Conservation (phyloP, 2,888 invertebrate species). For the Sesia bembeciformis region DNA sequence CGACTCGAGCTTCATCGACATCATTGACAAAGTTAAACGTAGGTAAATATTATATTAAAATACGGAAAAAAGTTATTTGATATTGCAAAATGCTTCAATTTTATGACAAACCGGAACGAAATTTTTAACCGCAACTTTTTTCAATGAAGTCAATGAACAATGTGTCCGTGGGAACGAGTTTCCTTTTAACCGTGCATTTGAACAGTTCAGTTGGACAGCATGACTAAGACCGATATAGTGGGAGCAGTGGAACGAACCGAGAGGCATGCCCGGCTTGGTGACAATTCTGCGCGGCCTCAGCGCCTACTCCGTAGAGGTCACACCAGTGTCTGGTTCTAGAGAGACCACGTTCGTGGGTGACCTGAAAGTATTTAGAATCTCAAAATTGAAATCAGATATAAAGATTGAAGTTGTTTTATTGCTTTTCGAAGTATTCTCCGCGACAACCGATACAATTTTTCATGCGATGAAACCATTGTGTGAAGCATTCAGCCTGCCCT, state of each 20-base stretch:
- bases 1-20: not conserved
- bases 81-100: not conserved
- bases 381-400: not conserved
- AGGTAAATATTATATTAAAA: not conserved
- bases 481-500: too few relatives aligned
- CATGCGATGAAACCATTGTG: too few relatives aligned
- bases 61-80: not conserved
- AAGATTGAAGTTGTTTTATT: not conserved
- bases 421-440: too few relatives aligned
- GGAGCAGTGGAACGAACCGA: constrained; percentile 54
- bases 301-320: constrained; percentile 56
- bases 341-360: constrained; percentile 20
- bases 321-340: constrained; percentile 20
- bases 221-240: constrained; percentile 21
- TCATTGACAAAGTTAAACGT: not conserved
- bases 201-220: constrained; percentile 15
- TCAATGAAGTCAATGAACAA: constrained; percentile 1
- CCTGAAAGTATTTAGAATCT: not conserved
- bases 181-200: constrained; percentile 12
- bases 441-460: too few relatives aligned
- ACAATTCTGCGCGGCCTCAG: constrained; percentile 36
- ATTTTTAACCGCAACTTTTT: constrained; percentile 6
- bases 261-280: constrained; percentile 52
- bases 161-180: constrained; percentile 29
- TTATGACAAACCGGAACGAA: constrained; percentile 1